Percentiles rank a stretch among this genome's conserved stretches.
These are phyloP conservation scores for Eulemur coronatus DNA, from an alignment of 2,797 vertebrate species.

Conservation along the genomic window DNA sequence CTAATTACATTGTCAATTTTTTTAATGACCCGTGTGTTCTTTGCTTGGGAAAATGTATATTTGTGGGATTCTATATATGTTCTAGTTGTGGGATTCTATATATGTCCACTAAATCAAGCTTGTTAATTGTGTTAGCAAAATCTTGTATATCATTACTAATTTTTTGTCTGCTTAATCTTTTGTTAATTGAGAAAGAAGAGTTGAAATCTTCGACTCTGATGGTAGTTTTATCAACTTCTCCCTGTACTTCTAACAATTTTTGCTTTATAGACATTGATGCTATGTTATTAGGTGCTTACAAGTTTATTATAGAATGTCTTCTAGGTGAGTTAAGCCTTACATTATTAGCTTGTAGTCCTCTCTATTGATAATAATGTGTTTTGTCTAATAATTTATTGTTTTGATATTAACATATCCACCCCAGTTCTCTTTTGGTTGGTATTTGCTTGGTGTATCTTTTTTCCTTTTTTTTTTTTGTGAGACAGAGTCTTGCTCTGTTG, in stretches of 20 bases:
- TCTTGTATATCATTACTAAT: neutral
- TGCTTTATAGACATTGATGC: neutral
- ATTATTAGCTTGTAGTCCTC: neutral
- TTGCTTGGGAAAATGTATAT: neutral
- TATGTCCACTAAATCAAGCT: neutral
- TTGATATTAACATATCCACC: neutral
- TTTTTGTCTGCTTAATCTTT: neutral
- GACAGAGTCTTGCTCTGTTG: no score
- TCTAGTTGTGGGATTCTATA: neutral
- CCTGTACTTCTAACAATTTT: neutral
- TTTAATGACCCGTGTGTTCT: neutral
- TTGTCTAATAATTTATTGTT: neutral
- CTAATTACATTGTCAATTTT: neutral
- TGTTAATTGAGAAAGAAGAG: neutral
- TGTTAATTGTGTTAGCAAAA: neutral
- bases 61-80: neutral
- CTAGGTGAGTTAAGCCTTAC: neutral
- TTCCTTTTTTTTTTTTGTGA: neutral
- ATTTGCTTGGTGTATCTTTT: neutral
- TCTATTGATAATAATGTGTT: neutral
- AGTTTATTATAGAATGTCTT: neutral
- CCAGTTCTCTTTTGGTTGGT: neutral
- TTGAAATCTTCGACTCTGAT: neutral
- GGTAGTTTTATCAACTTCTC: neutral
- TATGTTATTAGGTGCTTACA: neutral